phyloP scores from a whole-genome alignment of 2,888 invertebrate species.

The Pollenia amentaria region DNA sequence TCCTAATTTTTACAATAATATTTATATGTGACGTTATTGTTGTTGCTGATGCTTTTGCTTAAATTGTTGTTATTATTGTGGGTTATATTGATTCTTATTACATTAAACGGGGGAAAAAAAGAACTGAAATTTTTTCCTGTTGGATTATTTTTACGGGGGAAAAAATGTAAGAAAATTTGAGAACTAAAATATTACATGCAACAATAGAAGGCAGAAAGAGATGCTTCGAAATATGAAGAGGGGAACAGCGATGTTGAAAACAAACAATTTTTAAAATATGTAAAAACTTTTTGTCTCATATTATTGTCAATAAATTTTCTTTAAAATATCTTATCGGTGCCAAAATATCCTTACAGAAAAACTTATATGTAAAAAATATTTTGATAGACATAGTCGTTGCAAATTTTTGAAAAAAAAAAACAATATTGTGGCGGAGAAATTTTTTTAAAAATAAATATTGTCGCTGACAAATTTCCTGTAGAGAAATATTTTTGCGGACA shows the following conservation, averaged over 20 bases:
- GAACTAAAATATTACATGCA: constrained; percentile 19
- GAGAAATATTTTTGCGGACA: neutral
- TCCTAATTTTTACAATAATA: constrained; percentile 74
- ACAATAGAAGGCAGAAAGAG: constrained; percentile 1
- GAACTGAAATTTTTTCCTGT: neutral
- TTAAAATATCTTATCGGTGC: too few species aligned
- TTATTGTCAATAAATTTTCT: too few species aligned
- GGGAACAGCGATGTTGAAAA: too few species aligned
- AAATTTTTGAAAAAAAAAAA: too few species aligned
- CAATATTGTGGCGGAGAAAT: neutral
- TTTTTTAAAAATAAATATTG: neutral
- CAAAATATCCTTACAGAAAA: too few species aligned
- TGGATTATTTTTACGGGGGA: neutral
- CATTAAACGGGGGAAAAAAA: constrained; percentile 50
- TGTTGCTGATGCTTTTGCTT: constrained; percentile 8
- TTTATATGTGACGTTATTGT: constrained; percentile 45
- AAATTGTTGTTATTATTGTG: constrained; percentile 51
- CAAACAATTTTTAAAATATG: too few species aligned
- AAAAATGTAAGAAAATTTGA: neutral
- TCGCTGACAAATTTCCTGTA: too few species aligned
- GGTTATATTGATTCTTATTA: constrained; percentile 69
- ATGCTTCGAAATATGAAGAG: neutral
- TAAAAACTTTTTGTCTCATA: too few species aligned
- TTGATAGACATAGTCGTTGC: too few species aligned
- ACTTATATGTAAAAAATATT: too few species aligned